Base-by-base conservation (phyloP, 2,797 vertebrate species). In the Hydrolagus colliei region DNA sequence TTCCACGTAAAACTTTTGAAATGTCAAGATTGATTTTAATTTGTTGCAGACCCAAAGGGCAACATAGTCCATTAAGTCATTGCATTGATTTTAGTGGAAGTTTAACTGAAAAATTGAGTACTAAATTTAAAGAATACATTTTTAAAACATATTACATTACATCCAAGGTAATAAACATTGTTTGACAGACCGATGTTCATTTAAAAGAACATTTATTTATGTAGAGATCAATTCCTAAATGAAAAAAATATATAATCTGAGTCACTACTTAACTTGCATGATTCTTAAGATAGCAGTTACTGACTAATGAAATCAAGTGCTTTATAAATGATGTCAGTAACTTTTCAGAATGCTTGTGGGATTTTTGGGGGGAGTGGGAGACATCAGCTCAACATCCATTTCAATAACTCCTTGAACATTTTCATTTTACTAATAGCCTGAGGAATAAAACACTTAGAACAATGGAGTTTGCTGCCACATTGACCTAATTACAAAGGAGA, bases 21-120 rank as follows among this genome's bases (percentile, higher is more conserved):
- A 22, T 80, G 62, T 14, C 12, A 80, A 80, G 65, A 13, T 84
- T 84, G 65, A 84, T 68, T 84, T 84, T 20, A 32, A n/a, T 84
- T 63, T 41, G 41, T 61, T n/a, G 41, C 52, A 61, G 8, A 77
- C 41, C 18, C 75, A 77, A 8, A 16, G 20, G 79, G 32, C 63
- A 68, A 35, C 41, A 52, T 52, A 52, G 14, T 82, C 22, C 41
- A 52, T 52, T 52, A 67, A 35, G 32, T 35, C 65, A 84, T 18
- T 41, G 18, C 65, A 84, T 18, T 41, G 18, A 84, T 71, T 82
- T 68, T 71, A 84, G 32, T 52, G 41, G 41, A 52, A 52, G 52
- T 35, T 11, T 32, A 67, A 13, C 67, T 32, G 3, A 68, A 79
- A 35, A 65, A 16, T 52, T 0, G 41, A n/a, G 27, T 68, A 27